Base-by-base conservation (phyloP, 1,140 invertebrate genomes). In the Grapholita molesta region DNA sequence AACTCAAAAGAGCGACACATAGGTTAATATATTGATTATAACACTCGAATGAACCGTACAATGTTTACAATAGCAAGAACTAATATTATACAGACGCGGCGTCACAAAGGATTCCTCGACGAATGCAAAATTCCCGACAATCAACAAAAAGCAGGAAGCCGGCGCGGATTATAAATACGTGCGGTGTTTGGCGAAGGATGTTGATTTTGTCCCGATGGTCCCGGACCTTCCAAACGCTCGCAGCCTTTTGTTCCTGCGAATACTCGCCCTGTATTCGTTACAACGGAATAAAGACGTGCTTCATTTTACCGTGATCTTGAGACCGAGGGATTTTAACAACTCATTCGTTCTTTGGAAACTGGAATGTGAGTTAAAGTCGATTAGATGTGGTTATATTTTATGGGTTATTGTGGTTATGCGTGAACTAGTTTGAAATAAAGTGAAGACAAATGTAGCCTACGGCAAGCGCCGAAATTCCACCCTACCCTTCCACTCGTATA, bases 61-160 rank as follows among this genome's bases (percentile, higher is more conserved):
- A 30, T 4, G 7, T 4, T 7, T 30, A 7, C 28, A 3, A 7
- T 48, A 48, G 8, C 15, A 48, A 48, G 15, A 8, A 48, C 42
- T 48, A 48, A 48, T 48, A 69, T 38, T 69, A 70, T 66, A 55
- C 61, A 35, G 23, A 64, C 70, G 64, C 65, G 67, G 70, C 64
- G 64, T 64, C 64, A 38, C 70, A 55, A 70, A 67, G 57, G 70
- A 64, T 69, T 74, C 67, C 71, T 76, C 79, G 70, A 73, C 71
- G 79, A 82, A 82, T 71, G 79, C 74, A 79, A 80, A 83, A 82
- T 83, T 78, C 77, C 79, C 79, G 84, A 83, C 73, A 78, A 77
- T 70, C 75, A 79, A 89, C 82, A 88, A 89, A 89, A 86, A 87
- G 71, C 85, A 85, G 87, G 86, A 87, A 86, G 78, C 79, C 76